A percentile compares a stretch with the other conserved stretches of the same genome.
These are phyloP conservation scores for Anticlea derivata DNA, from an alignment of 2,888 invertebrate genomes.

Conservation along the genomic window DNA sequence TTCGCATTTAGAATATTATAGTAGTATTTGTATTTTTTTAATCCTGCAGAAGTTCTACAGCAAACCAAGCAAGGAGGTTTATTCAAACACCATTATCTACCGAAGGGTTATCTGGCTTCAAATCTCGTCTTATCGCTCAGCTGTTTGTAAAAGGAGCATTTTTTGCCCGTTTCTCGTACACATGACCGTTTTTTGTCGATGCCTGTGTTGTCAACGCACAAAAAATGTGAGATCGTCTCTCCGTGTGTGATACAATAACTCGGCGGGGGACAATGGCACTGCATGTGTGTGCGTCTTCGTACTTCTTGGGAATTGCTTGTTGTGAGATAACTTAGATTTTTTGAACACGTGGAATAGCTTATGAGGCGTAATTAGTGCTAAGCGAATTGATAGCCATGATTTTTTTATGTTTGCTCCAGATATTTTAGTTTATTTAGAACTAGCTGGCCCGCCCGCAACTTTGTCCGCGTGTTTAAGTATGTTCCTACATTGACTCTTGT, in stretches of 20 bases:
- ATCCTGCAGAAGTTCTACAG: too few relatives aligned
- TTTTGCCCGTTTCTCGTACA: constrained; percentile 52
- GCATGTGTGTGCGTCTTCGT: constrained; percentile 37
- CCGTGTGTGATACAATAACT: constrained; percentile 65
- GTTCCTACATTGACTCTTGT: too few relatives aligned
- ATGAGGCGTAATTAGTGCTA: background rate
- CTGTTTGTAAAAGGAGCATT: constrained; percentile 65
- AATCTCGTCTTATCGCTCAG: constrained; percentile 59
- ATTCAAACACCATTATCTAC: constrained; percentile 27
- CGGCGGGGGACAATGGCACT: constrained; percentile 61
- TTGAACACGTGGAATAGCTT: constrained; percentile 11
- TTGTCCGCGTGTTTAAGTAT: too few relatives aligned
- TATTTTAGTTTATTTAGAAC: too few relatives aligned
- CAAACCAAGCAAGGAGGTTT: background rate
- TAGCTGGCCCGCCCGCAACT: too few relatives aligned
- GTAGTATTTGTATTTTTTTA: too few relatives aligned
- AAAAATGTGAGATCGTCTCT: constrained; percentile 61
- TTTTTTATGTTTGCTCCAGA: too few relatives aligned
- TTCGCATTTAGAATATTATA: too few relatives aligned
- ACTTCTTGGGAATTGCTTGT: constrained; percentile 18
- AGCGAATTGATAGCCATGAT: background rate
- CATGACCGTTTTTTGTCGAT: constrained; percentile 57
- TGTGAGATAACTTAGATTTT: constrained; percentile 26
- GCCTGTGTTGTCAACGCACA: constrained; percentile 54
- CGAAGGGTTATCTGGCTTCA: constrained; percentile 33